These are phyloP conservation scores for Rutpela maculata DNA, from an alignment of 2,888 invertebrate species.

Conservation along the genomic window DNA sequence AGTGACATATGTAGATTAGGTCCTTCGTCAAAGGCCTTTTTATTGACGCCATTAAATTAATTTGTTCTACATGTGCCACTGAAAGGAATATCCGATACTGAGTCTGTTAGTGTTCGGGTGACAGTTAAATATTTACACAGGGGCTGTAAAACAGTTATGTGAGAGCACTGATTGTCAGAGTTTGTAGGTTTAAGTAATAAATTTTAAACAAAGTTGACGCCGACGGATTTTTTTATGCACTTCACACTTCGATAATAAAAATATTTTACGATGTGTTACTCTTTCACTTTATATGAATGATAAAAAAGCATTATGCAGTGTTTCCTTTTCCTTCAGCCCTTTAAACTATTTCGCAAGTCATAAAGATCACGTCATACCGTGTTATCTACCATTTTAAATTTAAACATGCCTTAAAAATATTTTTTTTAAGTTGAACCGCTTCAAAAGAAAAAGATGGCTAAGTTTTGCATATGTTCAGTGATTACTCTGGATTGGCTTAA, in stretches of 20 bases:
- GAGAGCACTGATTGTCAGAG: neutral
- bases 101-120: neutral
- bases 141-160: constrained; percentile 25
- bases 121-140: constrained; percentile 38
- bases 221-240: neutral
- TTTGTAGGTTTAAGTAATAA: constrained; percentile 9
- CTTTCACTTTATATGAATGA: neutral
- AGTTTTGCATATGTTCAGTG: no score
- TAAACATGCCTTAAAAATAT: no score
- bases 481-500: no score
- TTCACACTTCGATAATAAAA: constrained; percentile 1
- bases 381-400: no score
- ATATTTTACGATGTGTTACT: neutral
- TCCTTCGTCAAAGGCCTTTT: constrained; percentile 37
- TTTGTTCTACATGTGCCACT: constrained; percentile 45
- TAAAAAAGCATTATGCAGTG: neutral
- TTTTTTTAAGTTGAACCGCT: no score
- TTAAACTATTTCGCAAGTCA: neutral
- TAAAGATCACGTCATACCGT: neutral
- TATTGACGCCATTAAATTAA: constrained; percentile 39
- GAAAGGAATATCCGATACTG: constrained; percentile 18
- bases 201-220: constrained; percentile 9
- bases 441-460: no score
- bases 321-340: neutral
- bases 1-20: constrained; percentile 56